Conservation (phyloP, 1,140 invertebrate genomes). For the Diorhabda sublineata region DNA sequence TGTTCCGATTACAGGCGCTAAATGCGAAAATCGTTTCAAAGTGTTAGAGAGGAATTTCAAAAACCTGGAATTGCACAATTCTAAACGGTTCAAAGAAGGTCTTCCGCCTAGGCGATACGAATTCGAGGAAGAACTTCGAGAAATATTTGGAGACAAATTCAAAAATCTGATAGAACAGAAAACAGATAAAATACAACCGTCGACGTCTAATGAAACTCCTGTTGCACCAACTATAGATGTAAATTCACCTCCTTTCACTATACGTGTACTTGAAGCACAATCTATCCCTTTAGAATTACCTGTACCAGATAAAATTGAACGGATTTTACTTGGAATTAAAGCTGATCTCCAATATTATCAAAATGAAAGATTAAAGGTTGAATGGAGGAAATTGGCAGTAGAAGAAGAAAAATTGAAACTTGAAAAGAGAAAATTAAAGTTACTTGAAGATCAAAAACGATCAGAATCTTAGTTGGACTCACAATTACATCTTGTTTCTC, state of each 20-base stretch:
- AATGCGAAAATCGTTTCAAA: conserved; percentile 10
- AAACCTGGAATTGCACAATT: neutral
- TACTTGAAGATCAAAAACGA: neutral
- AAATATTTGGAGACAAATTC: conserved; percentile 1
- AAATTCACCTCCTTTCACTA: neutral
- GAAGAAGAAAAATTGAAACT: neutral
- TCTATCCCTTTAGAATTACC: neutral
- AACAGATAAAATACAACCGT: neutral
- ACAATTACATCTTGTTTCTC: too few relatives aligned
- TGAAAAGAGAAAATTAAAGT: conserved; percentile 1
- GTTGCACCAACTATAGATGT: neutral
- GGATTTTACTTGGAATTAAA: neutral
- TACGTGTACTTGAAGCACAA: neutral
- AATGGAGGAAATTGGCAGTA: neutral
- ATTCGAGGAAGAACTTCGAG: neutral
- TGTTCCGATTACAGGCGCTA: neutral
- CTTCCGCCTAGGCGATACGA: neutral
- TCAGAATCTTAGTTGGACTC: neutral
- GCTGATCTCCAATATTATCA: conserved; percentile 1
- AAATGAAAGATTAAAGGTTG: neutral
- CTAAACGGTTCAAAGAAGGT: neutral
- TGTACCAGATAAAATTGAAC: neutral
- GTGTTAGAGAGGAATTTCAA: conserved; percentile 4
- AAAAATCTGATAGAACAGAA: neutral
- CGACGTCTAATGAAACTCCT: neutral